Evolutionary conservation across 2,888 invertebrate species (phyloP), one percentile per base, ranked within the genome.

Genomic region (Rhingia rostrata): DNA sequence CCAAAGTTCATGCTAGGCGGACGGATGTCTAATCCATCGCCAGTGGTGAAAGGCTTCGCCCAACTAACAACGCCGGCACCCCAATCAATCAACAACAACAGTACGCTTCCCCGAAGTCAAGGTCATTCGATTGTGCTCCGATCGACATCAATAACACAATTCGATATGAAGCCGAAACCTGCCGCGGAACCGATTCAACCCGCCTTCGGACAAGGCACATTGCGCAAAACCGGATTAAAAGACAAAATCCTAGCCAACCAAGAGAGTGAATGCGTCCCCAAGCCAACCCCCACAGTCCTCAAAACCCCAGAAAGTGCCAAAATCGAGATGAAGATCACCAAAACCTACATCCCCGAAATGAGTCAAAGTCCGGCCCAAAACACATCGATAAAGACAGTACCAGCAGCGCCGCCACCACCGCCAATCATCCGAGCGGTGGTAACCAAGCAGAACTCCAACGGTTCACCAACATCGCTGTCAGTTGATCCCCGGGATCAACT

Each of bases 401-500:
- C 74, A 4, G 30, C 49, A n/a, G 70, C 72, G 6, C 66, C 70
- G 14, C 70, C 84, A 7, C 58, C 84, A 47, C 86, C 83, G 43
- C 70, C 86, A 37, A 77, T 87, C n/a, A 87, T 87, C 58, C 78
- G 86, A 41, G 82, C 87, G 0, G 87, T 87, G 45, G 69, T 86
- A 14, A 77, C 86, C 39, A 86, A 87, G 73, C 87, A 87, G 53
- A 82, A 87, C 49, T 74, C 86, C 9, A 82, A 73, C 22, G 67
- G 78, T 22, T 6, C 45, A 14, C 80, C 77, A 4, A 37, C 72
- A 3, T 85, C 87, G 33, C 72, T 88, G 14, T 32, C 86, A 22
- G 88, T 90, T 2, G 95, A 95, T 90, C 93, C 94, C 0, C 92
- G 95, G 54, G 94, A 95, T 87, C 93, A 94, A 87, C 91, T 96